Evolutionary conservation across 2,797 vertebrate genomes (phyloP), one percentile per base, ranked within the genome.

Genomic region (Columba guinea): DNA sequence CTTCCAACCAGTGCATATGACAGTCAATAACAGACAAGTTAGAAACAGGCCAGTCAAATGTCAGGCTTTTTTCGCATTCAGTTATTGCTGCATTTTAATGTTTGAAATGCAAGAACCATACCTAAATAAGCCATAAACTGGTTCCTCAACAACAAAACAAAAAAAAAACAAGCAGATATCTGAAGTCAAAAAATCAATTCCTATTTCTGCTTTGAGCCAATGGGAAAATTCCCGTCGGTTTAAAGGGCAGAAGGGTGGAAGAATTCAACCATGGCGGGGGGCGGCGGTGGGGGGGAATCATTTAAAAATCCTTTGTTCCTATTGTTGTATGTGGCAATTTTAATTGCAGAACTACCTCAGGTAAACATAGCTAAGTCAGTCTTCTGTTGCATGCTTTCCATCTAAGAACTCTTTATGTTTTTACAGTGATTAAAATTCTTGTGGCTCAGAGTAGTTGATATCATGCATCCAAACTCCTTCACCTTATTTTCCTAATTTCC

Each of bases 361-460:
- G 80, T 87, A 95, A 91, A 73, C 34, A 49, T 32, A 93, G 69
- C 65, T 96, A 94, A 95, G 93, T 82, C 35, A 93, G 23, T 68
- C 37, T 82, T 95, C 94, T 92, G 73, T 90, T 87, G 76, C 34
- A n/a, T 17, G 3, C 15, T 87, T 95, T 90, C 80, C 87, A 90
- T 67, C 74, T 96, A 93, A 96, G 73, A 97, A 85, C 34, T 87
- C 85, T 89, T 79, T 46, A 18, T 90, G 77, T 64, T 96, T 94
- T 88, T 69, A 92, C 78, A 94, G 75, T 79, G 91, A 94, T 93
- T 95, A 97, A 97, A 96, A 97, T 97, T 93, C 76, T 91, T 97
- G 96, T 96, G 96, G 91, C 67, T 95, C 84, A 84, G 55, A 74
- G 68, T 84, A 93, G 71, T 90, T 95, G 89, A 87, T 94, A 93